Conservation (phyloP, 2,113 vertebrate species). For the Paradoxurus hermaphroditus region DNA sequence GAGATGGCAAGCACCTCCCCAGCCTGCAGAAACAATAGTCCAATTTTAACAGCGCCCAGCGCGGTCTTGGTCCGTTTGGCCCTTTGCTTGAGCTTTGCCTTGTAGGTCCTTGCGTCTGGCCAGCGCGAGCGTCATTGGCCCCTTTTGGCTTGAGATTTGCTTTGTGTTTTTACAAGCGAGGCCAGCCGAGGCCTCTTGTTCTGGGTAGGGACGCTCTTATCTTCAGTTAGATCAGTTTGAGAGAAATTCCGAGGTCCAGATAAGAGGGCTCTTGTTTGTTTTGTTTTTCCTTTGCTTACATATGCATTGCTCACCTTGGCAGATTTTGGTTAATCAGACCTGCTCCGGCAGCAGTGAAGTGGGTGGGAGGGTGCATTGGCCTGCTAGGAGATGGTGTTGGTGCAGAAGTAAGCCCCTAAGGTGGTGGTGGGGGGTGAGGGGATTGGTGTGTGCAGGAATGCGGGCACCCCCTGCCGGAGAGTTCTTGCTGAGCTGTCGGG, state of each 20-base stretch:
- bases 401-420: not conserved
- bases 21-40: not conserved
- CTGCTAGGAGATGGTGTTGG: not conserved
- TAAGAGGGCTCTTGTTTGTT: conserved; percentile 4
- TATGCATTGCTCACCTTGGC: not conserved
- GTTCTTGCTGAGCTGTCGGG: not conserved
- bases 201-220: not conserved
- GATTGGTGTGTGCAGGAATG: not conserved
- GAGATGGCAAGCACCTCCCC: not conserved
- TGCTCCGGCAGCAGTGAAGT: not conserved
- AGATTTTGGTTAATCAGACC: not conserved
- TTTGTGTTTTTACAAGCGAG: not conserved
- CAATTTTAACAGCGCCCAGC: not conserved
- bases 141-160: not conserved
- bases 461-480: not conserved
- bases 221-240: not conserved
- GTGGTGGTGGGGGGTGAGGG: not conserved
- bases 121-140: not conserved
- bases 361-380: not conserved
- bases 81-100: not conserved
- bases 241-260: not conserved
- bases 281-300: not conserved
- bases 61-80: not conserved
- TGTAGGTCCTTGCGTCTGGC: not conserved
- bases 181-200: not conserved